Base-by-base conservation (phyloP, 2,113 vertebrate species). In the Fulmarus glacialis region DNA sequence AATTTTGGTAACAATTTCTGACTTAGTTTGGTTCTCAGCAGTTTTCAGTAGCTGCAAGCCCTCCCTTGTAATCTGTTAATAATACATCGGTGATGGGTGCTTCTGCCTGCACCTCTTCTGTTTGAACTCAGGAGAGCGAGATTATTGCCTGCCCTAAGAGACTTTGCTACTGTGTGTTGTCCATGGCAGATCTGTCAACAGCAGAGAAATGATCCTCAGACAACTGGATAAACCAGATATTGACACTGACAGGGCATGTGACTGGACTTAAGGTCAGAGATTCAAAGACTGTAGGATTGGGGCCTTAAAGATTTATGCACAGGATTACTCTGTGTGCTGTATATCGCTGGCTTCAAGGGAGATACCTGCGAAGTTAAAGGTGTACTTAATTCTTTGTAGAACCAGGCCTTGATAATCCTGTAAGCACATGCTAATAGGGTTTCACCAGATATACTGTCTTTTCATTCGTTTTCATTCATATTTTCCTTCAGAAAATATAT, bases 1-100 rank as follows among this genome's bases (percentile, higher is more conserved):
- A 9, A 20, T 58, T 96, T 83, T 96, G 86, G 34, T 83, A 94
- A 92, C 89, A 84, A 72, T 97, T 92, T 98, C 98, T 29, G 87
- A 40, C 92, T 99, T 98, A 50, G 97, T 97, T 91, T 98, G 98
- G 93, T 98, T 98, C 53, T 98, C 71, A 0, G 98, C 53, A 0
- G 97, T 99, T 98, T 99, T 99, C 94, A 98, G 98, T 56, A 99
- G 97, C 97, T 97, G 97, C 97, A 99, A 99, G 67, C 97, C 98
- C 97, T 99, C 98, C 18, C 98, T 98, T 97, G 98, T 99, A 53
- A 93, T 99, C 99, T 1, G 98, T 98, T 95, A 99, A 96, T 68
- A 99, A 97, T n/a, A 98, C 98, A 59, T 99, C 99, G 47, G 98
- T 97, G 92, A 98, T 98, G 83, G 98, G 98, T 75, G 95, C 98